These are phyloP conservation scores for Eucera pruinosa DNA, from an alignment of 2,888 invertebrate species.

Conservation along the genomic window DNA sequence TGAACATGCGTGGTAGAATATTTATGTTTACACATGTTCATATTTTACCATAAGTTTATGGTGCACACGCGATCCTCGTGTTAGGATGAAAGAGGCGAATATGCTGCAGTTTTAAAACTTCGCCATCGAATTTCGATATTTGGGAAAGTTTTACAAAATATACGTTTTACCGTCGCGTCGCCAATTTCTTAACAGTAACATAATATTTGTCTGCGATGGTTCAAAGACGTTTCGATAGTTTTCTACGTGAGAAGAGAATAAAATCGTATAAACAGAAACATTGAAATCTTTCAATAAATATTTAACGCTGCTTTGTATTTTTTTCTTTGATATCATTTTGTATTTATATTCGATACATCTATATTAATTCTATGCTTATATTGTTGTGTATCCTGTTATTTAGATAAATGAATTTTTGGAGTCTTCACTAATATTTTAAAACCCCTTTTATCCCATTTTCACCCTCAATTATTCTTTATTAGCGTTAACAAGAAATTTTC, in stretches of 20 bases:
- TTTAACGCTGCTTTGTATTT: neutral
- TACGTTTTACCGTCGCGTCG: neutral
- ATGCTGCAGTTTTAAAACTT: conserved; percentile 28
- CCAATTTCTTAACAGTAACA: conserved; percentile 7
- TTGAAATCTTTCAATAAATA: neutral
- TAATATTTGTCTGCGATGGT: conserved; percentile 6
- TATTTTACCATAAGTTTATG: conserved; percentile 9
- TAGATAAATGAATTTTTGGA: no score
- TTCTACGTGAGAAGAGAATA: no score
- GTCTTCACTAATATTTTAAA: no score
- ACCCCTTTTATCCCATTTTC: no score
- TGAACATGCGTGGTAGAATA: conserved; percentile 20
- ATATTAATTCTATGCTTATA: no score
- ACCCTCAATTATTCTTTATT: no score
- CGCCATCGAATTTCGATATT: conserved; percentile 27
- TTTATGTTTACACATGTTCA: conserved; percentile 15
- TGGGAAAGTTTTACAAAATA: conserved; percentile 28
- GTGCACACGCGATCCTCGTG: neutral
- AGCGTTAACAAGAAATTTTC: no score
- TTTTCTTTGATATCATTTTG: neutral
- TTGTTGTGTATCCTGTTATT: no score
- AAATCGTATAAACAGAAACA: neutral
- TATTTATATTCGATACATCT: no score
- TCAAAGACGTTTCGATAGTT: neutral
- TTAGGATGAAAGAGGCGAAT: neutral